A percentile compares a stretch with the other conserved stretches of the same genome.
phyloP scores from a whole-genome alignment of 2,888 invertebrate genomes.

The Tolmerus cingulatus region DNA sequence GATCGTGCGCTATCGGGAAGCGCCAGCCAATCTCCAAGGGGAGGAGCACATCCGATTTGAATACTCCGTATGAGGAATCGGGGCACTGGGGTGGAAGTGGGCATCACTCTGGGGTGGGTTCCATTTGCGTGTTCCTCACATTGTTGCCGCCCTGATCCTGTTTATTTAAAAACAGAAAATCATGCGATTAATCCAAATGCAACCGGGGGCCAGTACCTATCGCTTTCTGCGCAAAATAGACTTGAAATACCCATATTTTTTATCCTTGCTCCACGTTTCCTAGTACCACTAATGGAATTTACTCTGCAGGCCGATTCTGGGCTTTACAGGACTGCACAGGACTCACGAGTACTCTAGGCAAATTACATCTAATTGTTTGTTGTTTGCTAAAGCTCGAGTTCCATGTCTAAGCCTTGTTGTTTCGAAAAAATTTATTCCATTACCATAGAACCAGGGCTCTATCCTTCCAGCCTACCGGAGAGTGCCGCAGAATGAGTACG shows the following conservation, averaged over 20 bases:
- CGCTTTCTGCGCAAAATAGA: neutral
- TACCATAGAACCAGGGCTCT: neutral
- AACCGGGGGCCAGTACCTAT: neutral
- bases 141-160: neutral
- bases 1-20: neutral
- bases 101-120: neutral
- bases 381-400: neutral
- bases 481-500: neutral
- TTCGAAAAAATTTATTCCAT: neutral
- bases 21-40: neutral
- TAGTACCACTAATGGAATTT: neutral
- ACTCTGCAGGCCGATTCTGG: neutral
- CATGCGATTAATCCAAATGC: neutral
- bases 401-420: neutral
- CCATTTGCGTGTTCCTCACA: neutral
- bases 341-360: neutral
- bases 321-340: neutral
- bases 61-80: neutral
- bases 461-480: neutral
- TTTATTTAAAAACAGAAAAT: neutral
- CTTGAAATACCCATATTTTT: neutral
- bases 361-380: neutral
- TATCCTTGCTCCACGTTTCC: neutral
- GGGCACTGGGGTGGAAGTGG: neutral
- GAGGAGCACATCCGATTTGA: neutral